These are phyloP conservation scores for Scaptomyza reducta DNA, from an alignment of 2,888 invertebrate genomes.

Conservation along the genomic window DNA sequence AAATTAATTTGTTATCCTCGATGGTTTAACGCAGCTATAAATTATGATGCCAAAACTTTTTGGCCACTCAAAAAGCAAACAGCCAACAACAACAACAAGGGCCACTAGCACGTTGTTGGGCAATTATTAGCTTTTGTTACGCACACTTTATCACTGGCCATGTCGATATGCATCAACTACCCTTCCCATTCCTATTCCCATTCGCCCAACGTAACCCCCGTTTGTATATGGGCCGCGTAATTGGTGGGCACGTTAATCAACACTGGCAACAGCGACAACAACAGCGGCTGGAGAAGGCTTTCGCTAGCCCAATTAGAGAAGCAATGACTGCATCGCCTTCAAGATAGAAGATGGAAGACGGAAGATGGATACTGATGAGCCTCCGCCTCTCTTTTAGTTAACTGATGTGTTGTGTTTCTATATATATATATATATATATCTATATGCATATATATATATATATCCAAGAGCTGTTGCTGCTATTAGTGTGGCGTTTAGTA, in stretches of 20 bases:
- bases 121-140: conserved; percentile 78
- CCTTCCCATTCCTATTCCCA: not conserved
- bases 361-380: conserved; percentile 75
- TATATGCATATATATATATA: conserved; percentile 32
- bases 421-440: conserved; percentile 36
- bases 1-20: conserved; percentile 82
- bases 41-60: conserved; percentile 79
- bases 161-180: conserved; percentile 62
- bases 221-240: conserved; percentile 76
- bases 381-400: conserved; percentile 5
- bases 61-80: conserved; percentile 75
- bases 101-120: conserved; percentile 68
- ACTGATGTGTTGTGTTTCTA: conserved; percentile 38
- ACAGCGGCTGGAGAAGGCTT: conserved; percentile 2
- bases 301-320: conserved; percentile 63
- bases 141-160: conserved; percentile 75
- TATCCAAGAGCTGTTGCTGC: conserved; percentile 50
- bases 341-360: conserved; percentile 46
- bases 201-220: conserved; percentile 8
- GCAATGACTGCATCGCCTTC: conserved; percentile 60
- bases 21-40: conserved; percentile 80
- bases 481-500: conserved; percentile 68
- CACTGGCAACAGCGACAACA: conserved; percentile 32
- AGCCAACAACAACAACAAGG: conserved; percentile 35
- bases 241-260: conserved; percentile 80